Evolutionary conservation across 2,888 invertebrate genomes (phyloP), one percentile per base, ranked within the genome.

Genomic region (Fragum fragum): DNA sequence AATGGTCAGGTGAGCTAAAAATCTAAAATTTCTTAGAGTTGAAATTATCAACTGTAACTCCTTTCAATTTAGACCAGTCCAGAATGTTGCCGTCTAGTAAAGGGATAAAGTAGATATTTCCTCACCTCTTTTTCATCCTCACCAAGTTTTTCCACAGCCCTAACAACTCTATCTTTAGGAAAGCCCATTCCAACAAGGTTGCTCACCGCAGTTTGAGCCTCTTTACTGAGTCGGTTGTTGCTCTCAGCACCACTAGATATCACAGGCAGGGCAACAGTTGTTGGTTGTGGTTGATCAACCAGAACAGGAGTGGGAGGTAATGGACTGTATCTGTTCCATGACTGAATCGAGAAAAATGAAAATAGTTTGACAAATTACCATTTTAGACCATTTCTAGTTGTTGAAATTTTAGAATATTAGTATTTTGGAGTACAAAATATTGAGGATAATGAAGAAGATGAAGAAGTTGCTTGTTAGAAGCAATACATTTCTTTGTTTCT

Each of bases 131-230:
- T 98, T 95, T 98, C 97, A 95, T 97, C 97, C 93, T 95, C 96
- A 78, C 98, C 98, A 86, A 97, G 95, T 70, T 96, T 95, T 88
- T 96, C 96, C 88, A 97, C 97, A n/a, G 97, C 97, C 90, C 97
- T 96, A 6, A 97, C 96, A 23, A 97, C 97, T 94, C 97, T 96
- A 78, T 97, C 96, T 72, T 97, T 93, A 0, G 97, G 97, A 93
- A 98, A 98, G 0, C 98, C 98, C 98, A 98, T 98, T 81, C 96
- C 96, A 91, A 96, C 96, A 79, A 98, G 96, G 86, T 96, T 96
- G 91, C 96, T 96, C 73, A 97, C 97, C 91, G 97, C 95, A 53
- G 95, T 95, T 93, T 97, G 97, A 76, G 96, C 95, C 72, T 96
- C 95, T 16, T 95, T 93, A 36, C 96, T 95, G 88, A 96, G 94